Evolutionary conservation across 2,797 vertebrate species (phyloP), one percentile per base, ranked within the genome.

Genomic region (Phataginus tetradactyla): DNA sequence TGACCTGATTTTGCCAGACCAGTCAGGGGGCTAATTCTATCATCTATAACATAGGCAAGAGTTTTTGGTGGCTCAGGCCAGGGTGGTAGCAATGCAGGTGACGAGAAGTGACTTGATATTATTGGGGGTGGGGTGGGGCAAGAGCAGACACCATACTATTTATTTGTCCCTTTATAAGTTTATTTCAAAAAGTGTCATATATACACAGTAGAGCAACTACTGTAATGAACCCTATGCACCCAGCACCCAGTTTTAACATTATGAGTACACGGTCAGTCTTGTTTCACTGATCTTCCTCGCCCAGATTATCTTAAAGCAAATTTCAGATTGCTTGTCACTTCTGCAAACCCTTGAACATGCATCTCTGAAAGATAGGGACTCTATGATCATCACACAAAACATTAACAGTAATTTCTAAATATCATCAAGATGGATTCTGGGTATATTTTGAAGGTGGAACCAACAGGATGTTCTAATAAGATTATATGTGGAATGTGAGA

Each of bases 261-360:
- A 79, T 53, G 18, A 45, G 34, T 53, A 42, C 14, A n/a, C 13
- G 39, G 69, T 68, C 23, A 37, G 42, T 42, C 21, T 80, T 88
- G 34, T 86, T 80, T 86, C 29, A 51, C 42, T 71, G 20, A 57
- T 57, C 32, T n/a, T 68, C 23, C 57, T 63, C 42, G 68, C 20
- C 39, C 53, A 71, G 51, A 75, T 84, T 72, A 78, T 90, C 80
- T 80, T 87, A 77, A 92, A 92, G 57, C 37, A 75, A 87, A 75
- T 84, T 78, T 32, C 64, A 85, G 72, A 66, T 29, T 42, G 39
- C 66, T 77, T 32, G 7, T 61, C 42, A 79, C 45, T 78, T 84
- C 78, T 85, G 49, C 27, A 49, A 66, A 78, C 32, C 32, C 42
- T 89, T 95, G 69, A 71, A 42, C 53, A 69, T 55, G 34, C 37